Evolutionary conservation across 2,888 invertebrate genomes (phyloP).

Genomic region (Eupelmus urozonus): DNA sequence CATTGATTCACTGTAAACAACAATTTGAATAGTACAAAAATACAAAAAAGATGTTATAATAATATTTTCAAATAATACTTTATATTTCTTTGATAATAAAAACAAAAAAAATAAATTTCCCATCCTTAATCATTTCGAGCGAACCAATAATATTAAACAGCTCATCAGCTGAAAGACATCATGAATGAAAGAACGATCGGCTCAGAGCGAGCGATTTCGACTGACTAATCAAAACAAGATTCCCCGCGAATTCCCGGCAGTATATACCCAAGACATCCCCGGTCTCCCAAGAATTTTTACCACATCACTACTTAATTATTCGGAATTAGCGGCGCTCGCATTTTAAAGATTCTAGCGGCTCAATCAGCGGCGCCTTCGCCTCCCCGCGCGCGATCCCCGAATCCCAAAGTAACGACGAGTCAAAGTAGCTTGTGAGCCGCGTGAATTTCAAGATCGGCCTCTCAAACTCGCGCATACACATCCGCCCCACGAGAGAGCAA

Average conservation of each 20-base stretch:
- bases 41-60: no score
- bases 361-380: background rate
- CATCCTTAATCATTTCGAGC: no score
- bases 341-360: conserved; percentile 57
- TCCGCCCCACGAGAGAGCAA: background rate
- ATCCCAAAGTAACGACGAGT: background rate
- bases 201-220: background rate
- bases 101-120: no score
- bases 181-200: conserved; percentile 1
- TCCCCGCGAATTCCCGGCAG: background rate
- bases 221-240: conserved; percentile 13
- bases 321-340: conserved; percentile 48
- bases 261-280: no score
- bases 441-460: conserved; percentile 22
- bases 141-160: no score
- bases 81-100: no score
- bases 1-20: no score
- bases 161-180: no score
- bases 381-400: background rate
- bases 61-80: no score
- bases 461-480: background rate
- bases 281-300: conserved; percentile 48
- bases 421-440: background rate
- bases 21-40: no score
- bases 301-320: conserved; percentile 43